A percentile compares a stretch with the other conserved stretches of the same genome.
Evolutionary conservation across 92 coral and sea anemone genomes (phyloP).

Genomic region (Palythoa grandis): DNA sequence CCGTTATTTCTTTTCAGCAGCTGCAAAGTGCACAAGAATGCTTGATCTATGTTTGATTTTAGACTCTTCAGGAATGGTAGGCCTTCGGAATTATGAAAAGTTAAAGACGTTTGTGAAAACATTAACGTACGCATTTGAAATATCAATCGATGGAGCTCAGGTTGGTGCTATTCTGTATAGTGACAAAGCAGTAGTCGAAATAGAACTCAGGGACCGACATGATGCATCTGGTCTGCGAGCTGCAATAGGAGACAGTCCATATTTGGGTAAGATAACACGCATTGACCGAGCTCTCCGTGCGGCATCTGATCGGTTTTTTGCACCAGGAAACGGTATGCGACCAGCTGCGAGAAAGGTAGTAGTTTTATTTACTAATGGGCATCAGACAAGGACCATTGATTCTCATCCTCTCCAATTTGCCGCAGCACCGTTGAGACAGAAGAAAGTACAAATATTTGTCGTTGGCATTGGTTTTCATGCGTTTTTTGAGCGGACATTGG

Average conservation of each 20-base stretch:
- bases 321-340: conserved; percentile 62
- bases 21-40: conserved; percentile 53
- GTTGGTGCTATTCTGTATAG: conserved; percentile 81
- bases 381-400: conserved; percentile 60
- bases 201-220: conserved; percentile 52
- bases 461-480: conserved; percentile 55
- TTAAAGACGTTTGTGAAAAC: conserved; percentile 68
- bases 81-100: conserved; percentile 60
- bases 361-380: conserved; percentile 69
- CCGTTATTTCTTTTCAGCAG: conserved; percentile 27
- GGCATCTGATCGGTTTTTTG: conserved; percentile 61
- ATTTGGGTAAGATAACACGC: conserved; percentile 66
- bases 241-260: conserved; percentile 67
- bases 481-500: conserved; percentile 20
- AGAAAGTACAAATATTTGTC: conserved; percentile 53
- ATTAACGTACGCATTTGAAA: conserved; percentile 62
- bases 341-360: conserved; percentile 69
- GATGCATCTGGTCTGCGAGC: conserved; percentile 46
- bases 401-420: conserved; percentile 64
- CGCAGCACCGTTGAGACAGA: conserved; percentile 60
- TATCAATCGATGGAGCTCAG: conserved; percentile 59
- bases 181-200: conserved; percentile 61
- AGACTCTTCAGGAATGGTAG: conserved; percentile 77
- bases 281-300: conserved; percentile 70
- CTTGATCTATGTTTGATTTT: conserved; percentile 73